Evolutionary conservation across 2,113 vertebrate species (phyloP).

Genomic region (Protobothrops mucrosquamatus): DNA sequence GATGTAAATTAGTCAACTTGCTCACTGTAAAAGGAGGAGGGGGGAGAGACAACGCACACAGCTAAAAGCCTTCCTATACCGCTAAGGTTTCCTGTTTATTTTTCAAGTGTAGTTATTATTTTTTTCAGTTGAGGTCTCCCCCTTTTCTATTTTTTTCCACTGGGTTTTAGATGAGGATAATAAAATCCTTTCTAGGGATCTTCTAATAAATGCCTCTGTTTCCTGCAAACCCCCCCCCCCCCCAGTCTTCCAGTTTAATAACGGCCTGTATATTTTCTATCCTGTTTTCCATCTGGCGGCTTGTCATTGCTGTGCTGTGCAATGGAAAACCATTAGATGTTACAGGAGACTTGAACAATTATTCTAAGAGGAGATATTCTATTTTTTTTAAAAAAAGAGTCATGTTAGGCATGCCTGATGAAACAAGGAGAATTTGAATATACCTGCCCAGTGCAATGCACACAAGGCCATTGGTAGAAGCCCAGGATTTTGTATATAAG

Average conservation of each 20-base stretch:
- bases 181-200: constrained; percentile 63
- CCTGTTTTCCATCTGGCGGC: constrained; percentile 55
- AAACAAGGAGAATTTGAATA: constrained; percentile 68
- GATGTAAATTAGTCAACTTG: constrained; percentile 80
- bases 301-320: constrained; percentile 65
- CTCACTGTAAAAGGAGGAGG: constrained; percentile 54
- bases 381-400: constrained; percentile 38
- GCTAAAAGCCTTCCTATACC: constrained; percentile 26
- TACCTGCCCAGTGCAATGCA: constrained; percentile 55
- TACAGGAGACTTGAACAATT: constrained; percentile 60
- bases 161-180: constrained; percentile 46
- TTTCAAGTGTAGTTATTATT: constrained; percentile 38
- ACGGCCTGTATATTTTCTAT: constrained; percentile 43
- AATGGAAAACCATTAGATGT: constrained; percentile 67
- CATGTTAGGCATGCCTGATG: constrained; percentile 59
- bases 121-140: constrained; percentile 51
- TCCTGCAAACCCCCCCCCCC: not conserved
- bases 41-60: constrained; percentile 41
- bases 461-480: constrained; percentile 61
- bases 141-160: constrained; percentile 56
- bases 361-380: constrained; percentile 56
- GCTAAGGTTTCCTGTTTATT: constrained; percentile 45
- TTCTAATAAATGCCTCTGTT: constrained; percentile 45
- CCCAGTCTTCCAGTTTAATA: constrained; percentile 43
- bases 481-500: constrained; percentile 53